phyloP scores from a whole-genome alignment of 2,113 vertebrate genomes.

The Leptodactylus fuscus region DNA sequence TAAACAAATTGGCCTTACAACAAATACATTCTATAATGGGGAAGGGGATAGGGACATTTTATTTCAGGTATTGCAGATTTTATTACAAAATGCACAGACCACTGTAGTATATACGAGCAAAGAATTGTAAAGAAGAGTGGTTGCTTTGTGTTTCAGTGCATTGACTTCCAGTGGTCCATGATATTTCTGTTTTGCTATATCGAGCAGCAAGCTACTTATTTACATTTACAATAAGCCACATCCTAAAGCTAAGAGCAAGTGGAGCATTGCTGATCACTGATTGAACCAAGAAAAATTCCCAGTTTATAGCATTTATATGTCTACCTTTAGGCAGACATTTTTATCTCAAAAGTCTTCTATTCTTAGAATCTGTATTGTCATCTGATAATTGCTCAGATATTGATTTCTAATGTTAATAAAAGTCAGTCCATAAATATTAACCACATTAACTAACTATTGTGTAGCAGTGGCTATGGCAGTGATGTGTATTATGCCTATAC shows the following conservation, averaged over 20 bases:
- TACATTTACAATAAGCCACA: slow-evolving; percentile 7
- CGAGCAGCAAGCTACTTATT: neutral
- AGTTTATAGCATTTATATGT: neutral
- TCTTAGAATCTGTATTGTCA: neutral
- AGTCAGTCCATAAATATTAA: neutral
- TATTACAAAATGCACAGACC: neutral
- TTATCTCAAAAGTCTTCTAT: neutral
- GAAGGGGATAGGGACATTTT: slow-evolving; percentile 2
- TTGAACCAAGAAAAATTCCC: neutral
- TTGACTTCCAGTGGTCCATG: slow-evolving; percentile 4
- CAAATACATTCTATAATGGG: neutral
- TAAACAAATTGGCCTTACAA: neutral
- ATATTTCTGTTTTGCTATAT: neutral
- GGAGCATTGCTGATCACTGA: neutral
- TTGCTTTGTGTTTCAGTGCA: slow-evolving; percentile 12
- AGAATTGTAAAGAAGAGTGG: neutral
- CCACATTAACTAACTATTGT: neutral
- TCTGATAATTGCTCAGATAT: neutral
- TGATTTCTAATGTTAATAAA: neutral
- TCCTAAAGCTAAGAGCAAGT: neutral
- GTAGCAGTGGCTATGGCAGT: neutral
- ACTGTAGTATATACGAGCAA: neutral
- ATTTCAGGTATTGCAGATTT: neutral
- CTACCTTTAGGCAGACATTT: neutral
- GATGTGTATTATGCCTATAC: too few relatives aligned